Conservation (phyloP, 2,797 vertebrate species). For the Hephaestus fuliginosus region DNA sequence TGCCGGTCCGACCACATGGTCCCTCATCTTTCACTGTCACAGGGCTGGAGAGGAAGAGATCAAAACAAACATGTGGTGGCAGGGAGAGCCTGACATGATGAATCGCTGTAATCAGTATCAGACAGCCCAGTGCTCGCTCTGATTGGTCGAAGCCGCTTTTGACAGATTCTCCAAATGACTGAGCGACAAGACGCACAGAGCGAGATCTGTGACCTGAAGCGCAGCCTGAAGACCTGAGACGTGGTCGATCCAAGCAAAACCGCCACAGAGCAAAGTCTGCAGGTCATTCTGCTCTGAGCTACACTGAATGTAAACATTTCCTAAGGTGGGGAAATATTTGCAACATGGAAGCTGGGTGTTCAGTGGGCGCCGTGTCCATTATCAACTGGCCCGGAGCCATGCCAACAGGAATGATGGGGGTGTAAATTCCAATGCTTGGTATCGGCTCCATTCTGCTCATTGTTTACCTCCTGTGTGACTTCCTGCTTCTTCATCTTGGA, state of each 20-base stretch:
- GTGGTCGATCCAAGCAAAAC: conserved; percentile 29
- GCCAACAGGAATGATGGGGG: conserved; percentile 84
- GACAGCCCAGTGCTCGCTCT: conserved; percentile 48
- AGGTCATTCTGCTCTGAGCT: conserved; percentile 39
- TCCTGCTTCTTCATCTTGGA: conserved; percentile 88
- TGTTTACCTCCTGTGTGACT: conserved; percentile 85
- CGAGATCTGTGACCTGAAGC: conserved; percentile 63
- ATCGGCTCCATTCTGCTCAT: conserved; percentile 80
- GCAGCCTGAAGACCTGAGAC: conserved; percentile 7
- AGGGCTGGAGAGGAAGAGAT: conserved; percentile 80
- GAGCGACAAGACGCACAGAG: conserved; percentile 62
- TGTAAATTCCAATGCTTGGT: conserved; percentile 69
- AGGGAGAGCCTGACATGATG: conserved; percentile 80
- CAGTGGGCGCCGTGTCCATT: conserved; percentile 70
- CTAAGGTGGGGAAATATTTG: conserved; percentile 44
- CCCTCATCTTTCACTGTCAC: conserved; percentile 87
- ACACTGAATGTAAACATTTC: conserved; percentile 56
- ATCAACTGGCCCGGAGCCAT: conserved; percentile 79
- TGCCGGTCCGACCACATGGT: conserved; percentile 72
- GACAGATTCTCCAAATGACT: conserved; percentile 58
- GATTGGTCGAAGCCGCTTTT: conserved; percentile 68
- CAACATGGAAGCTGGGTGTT: conserved; percentile 49
- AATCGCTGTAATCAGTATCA: conserved; percentile 81
- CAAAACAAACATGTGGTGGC: conserved; percentile 85
- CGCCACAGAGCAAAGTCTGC: conserved; percentile 5